Base-by-base conservation (phyloP, 2,797 vertebrate species). In the Phoebastria nigripes region DNA sequence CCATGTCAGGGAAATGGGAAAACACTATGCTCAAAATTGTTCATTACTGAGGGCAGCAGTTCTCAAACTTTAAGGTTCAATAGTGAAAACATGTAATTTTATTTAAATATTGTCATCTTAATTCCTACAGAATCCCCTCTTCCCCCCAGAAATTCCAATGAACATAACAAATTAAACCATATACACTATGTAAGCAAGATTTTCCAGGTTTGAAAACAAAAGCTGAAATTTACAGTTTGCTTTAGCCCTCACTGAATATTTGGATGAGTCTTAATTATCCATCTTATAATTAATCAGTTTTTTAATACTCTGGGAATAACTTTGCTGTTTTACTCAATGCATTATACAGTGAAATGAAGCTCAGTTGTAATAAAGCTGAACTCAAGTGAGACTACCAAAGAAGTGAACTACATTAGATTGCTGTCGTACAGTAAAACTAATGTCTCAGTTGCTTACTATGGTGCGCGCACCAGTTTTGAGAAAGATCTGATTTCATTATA, bases 61-160 rank as follows among this genome's bases (percentile, higher is more conserved):
- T 96, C 93, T 97, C 94, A 97, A 97, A 97, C 84, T 97, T 96
- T 92, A 94, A 85, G 93, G 83, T 89, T 96, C 47, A 58, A 88
- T 80, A 97, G 95, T 93, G 96, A 97, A 97, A 96, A 97, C 84
- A 97, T 78, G 73, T 51, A 8, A 69, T 93, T 97, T 98, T 97
- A 97, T 98, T 98, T 97, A 97, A 97, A 95, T 97, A 98, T 95
- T 93, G 69, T 96, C 93, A 93, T 94, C 94, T 96, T 96, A 87
- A 93, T 96, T 97, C 96, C 97, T 98, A 95, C 94, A 97, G 94
- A 97, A 97, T 88, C 54, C 70, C 63, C 67, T 91, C 88, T 87
- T 92, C 21, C 59, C 94, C 90, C 81, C 29, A 17, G 25, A 78
- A 96, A 95, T 95, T 89, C 62, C 92, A 93, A 96, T 92, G 82